phyloP scores from a whole-genome alignment of 2,113 vertebrate genomes.

The Empidonax alnorum region DNA sequence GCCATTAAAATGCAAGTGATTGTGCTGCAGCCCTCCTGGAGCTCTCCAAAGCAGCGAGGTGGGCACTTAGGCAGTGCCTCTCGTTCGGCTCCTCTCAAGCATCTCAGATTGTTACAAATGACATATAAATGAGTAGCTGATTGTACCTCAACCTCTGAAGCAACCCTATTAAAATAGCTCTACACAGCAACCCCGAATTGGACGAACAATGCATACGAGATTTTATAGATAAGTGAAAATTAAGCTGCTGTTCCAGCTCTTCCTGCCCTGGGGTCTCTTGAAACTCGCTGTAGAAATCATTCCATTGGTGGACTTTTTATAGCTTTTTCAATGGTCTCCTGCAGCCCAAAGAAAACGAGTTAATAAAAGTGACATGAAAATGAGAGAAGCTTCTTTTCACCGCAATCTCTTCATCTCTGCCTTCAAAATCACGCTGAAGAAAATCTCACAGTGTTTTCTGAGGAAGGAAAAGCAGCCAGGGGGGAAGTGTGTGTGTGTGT shows the following conservation, averaged over 20 bases:
- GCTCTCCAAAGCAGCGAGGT: neutral
- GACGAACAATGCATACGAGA: neutral
- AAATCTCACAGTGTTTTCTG: neutral
- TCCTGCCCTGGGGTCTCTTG: neutral
- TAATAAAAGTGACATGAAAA: neutral
- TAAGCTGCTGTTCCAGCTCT: neutral
- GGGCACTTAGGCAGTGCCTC: neutral
- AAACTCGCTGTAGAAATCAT: neutral
- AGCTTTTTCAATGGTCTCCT: neutral
- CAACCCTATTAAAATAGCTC: neutral
- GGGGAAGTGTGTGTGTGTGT: neutral
- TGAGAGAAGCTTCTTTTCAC: neutral
- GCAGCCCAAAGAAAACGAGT: neutral
- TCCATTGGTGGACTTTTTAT: neutral
- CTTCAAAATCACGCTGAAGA: neutral
- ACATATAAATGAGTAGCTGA: neutral
- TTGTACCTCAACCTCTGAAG: neutral
- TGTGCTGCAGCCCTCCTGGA: neutral
- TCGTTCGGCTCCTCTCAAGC: neutral
- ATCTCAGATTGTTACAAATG: neutral
- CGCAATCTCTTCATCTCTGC: neutral
- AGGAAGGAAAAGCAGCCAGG: neutral
- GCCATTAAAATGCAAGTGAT: neutral
- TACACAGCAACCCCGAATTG: neutral
- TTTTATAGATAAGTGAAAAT: constrained; percentile 37